A percentile compares a stretch with the other conserved stretches of the same genome.
Conservation (phyloP, 2,113 vertebrate genomes). For the Aleadryas rufinucha region DNA sequence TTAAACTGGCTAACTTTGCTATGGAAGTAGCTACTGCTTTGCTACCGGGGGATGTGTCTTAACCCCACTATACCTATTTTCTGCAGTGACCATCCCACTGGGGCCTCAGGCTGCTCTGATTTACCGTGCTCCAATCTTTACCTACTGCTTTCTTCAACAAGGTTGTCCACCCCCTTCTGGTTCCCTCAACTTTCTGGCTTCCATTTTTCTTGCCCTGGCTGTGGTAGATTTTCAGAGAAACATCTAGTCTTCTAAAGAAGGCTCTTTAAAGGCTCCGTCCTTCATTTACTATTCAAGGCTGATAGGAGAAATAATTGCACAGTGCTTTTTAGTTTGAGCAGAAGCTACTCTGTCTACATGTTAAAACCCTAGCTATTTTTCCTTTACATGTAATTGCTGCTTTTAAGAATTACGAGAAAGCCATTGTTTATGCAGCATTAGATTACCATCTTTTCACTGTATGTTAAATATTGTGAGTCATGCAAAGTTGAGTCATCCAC, state of each 20-base stretch:
- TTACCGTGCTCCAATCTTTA: background rate
- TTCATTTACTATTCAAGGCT: background rate
- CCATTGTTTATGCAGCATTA: conserved; percentile 31
- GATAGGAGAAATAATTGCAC: background rate
- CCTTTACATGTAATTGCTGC: background rate
- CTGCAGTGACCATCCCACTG: background rate
- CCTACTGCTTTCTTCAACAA: background rate
- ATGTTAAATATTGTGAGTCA: conserved; percentile 52
- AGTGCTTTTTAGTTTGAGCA: background rate
- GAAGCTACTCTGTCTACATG: background rate
- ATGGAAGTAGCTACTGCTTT: background rate
- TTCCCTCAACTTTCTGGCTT: background rate
- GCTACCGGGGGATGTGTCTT: background rate
- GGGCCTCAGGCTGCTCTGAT: background rate
- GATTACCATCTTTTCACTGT: conserved; percentile 24
- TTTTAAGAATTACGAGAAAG: conserved; percentile 38
- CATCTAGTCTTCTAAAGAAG: background rate
- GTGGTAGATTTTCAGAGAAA: background rate
- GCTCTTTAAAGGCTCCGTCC: background rate
- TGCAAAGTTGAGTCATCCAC: conserved; percentile 22
- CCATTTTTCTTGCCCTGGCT: background rate
- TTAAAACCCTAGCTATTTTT: background rate
- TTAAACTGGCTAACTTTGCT: background rate
- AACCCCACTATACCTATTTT: background rate
- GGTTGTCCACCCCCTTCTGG: background rate